Conservation (phyloP, 2,888 invertebrate genomes). For the Leptogaster cylindrica region DNA sequence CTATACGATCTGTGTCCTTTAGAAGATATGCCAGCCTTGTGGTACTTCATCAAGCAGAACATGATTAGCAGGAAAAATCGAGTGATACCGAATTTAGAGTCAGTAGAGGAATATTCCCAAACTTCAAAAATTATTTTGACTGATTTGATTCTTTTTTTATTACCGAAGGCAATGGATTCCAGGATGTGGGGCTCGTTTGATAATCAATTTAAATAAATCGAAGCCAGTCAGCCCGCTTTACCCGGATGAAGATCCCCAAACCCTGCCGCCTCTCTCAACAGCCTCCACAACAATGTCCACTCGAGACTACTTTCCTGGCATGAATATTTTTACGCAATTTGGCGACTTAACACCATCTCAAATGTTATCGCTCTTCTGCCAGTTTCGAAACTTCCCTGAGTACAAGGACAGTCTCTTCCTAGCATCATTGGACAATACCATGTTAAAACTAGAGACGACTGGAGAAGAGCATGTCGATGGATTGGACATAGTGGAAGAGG, state of each 20-base stretch:
- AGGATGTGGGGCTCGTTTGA: constrained; percentile 72
- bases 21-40: constrained; percentile 69
- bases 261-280: constrained; percentile 54
- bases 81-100: constrained; percentile 78
- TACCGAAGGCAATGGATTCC: constrained; percentile 75
- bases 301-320: constrained; percentile 62
- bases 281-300: constrained; percentile 54
- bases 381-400: constrained; percentile 68
- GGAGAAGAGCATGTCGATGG: constrained; percentile 54
- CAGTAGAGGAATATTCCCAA: constrained; percentile 51
- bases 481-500: constrained; percentile 54
- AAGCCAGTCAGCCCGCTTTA: constrained; percentile 46
- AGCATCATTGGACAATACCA: constrained; percentile 69
- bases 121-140: not conserved
- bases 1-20: constrained; percentile 64
- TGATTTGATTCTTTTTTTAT: constrained; percentile 41
- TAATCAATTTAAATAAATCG: constrained; percentile 55
- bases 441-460: constrained; percentile 63
- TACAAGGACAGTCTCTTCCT: constrained; percentile 71
- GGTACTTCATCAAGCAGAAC: constrained; percentile 74
- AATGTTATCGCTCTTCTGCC: constrained; percentile 70
- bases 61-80: constrained; percentile 66
- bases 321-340: constrained; percentile 76
- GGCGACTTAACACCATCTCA: constrained; percentile 71
- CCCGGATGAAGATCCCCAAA: constrained; percentile 48